Conservation (phyloP, 2,888 invertebrate genomes). For the Diploptera punctata region DNA sequence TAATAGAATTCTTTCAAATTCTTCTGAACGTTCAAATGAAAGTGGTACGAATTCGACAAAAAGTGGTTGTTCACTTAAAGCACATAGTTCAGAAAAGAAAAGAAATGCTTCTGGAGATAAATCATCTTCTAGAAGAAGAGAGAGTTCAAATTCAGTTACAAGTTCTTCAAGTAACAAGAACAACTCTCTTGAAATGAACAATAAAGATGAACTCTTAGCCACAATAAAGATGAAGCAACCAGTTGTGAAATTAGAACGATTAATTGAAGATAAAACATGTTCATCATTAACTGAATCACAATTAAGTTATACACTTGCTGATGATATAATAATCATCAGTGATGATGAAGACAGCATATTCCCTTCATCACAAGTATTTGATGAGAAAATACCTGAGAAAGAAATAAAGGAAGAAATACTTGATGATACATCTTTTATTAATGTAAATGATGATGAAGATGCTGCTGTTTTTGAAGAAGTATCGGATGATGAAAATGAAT, state of each 20-base stretch:
- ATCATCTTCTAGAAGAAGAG: no score
- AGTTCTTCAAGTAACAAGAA: no score
- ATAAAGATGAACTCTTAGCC: neutral
- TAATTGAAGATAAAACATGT: neutral
- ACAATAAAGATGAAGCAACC: neutral
- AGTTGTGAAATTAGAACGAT: slow-evolving; percentile 3
- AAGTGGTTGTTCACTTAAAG: no score
- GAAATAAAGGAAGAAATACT: slow-evolving; percentile 44
- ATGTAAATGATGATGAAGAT: slow-evolving; percentile 43
- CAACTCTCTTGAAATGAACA: no score
- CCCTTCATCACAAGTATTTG: slow-evolving; percentile 62
- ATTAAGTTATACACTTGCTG: slow-evolving; percentile 24
- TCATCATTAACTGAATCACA: neutral
- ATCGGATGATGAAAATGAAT: neutral
- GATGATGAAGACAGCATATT: slow-evolving; percentile 61
- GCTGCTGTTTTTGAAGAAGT: slow-evolving; percentile 37
- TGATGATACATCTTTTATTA: slow-evolving; percentile 44
- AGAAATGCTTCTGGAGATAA: no score
- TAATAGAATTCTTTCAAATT: no score
- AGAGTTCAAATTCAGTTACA: no score
- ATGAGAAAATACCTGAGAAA: slow-evolving; percentile 54
- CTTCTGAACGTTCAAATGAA: no score
- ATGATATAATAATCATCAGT: slow-evolving; percentile 26
- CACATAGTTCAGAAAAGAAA: no score
- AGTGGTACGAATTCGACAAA: no score